Conservation (phyloP, 2,797 vertebrate species). For the Trachops cirrhosus region DNA sequence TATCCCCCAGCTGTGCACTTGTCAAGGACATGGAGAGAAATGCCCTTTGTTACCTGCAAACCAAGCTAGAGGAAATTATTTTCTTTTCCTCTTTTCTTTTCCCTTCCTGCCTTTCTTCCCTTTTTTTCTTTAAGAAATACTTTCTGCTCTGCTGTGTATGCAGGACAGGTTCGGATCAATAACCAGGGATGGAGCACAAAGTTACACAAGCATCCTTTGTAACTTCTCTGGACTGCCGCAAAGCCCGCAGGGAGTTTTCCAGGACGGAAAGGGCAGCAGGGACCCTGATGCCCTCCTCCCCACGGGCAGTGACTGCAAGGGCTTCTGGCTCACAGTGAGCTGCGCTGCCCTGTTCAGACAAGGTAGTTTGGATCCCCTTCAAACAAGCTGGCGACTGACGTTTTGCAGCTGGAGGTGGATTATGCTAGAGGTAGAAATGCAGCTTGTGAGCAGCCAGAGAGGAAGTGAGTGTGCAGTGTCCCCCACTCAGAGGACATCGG, state of each 20-base stretch:
- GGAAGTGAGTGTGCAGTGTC: not conserved
- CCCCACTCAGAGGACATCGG: not conserved
- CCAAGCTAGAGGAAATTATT: not conserved
- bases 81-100: not conserved
- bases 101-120: not conserved
- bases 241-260: constrained; percentile 57
- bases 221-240: not conserved
- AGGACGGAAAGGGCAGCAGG: not conserved
- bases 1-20: rapidly evolving
- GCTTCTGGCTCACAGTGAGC: not conserved
- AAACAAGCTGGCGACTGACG: not conserved
- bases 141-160: not conserved
- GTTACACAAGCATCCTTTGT: not conserved
- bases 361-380: constrained; percentile 37
- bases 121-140: not conserved
- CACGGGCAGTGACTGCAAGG: not conserved
- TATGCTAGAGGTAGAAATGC: not conserved
- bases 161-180: constrained; percentile 33
- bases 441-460: not conserved
- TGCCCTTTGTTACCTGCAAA: not conserved
- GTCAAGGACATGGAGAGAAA: not conserved
- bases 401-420: not conserved
- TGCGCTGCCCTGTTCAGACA: not conserved
- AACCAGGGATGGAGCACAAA: not conserved
- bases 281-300: not conserved